These are phyloP conservation scores for Aix galericulata DNA, from an alignment of 2,113 vertebrate genomes.

Conservation along the genomic window DNA sequence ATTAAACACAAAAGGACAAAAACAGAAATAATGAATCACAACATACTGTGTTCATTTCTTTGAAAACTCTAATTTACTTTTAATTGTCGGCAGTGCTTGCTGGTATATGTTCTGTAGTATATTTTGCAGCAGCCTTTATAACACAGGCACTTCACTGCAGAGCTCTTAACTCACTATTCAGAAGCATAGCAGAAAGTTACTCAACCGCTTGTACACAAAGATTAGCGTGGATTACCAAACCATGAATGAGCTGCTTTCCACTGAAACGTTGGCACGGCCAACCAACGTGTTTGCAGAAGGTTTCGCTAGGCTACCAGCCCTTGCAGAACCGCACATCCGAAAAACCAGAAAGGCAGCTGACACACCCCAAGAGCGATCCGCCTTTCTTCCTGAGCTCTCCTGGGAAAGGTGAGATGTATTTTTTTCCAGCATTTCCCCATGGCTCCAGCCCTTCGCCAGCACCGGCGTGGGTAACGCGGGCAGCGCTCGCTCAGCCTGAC, in stretches of 20 bases:
- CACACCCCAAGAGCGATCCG: rapidly evolving
- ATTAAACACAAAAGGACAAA: neutral
- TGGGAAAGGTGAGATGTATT: neutral
- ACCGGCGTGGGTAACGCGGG: rapidly evolving
- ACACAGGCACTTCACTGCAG: neutral
- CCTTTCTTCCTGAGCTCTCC: neutral
- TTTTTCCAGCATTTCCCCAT: neutral
- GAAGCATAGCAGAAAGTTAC: neutral
- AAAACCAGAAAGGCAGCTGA: neutral
- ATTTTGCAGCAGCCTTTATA: neutral
- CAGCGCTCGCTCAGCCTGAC: rapidly evolving
- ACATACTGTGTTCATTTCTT: neutral
- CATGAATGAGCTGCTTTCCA: neutral
- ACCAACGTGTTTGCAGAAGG: neutral
- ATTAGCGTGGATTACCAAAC: neutral
- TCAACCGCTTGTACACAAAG: neutral
- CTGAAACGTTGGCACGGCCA: neutral
- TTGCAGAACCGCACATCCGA: rapidly evolving
- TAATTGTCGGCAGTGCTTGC: neutral
- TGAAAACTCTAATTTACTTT: neutral
- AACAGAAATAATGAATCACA: neutral
- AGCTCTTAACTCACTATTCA: neutral
- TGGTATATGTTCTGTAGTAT: neutral
- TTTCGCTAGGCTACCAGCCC: neutral
- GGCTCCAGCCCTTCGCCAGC: neutral